Conservation (phyloP, 1,140 invertebrate species). For the Matsumurasca onukii region DNA sequence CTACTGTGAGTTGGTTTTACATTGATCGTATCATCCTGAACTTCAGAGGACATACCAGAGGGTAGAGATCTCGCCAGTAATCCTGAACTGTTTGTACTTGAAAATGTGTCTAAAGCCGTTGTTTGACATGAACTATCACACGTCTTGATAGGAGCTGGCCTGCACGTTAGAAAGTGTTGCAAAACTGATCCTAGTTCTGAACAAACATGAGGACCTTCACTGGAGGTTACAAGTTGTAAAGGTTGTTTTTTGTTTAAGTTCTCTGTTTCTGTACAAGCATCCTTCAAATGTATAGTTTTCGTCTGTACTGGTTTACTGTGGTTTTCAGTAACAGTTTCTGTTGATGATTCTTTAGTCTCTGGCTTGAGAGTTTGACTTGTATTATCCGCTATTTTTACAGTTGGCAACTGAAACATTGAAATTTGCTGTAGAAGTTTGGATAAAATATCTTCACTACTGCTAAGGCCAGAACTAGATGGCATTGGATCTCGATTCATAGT, state of each 20-base stretch:
- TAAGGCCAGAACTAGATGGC: too few relatives aligned
- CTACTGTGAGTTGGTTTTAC: not conserved
- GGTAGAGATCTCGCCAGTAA: too few relatives aligned
- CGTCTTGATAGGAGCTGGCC: not conserved
- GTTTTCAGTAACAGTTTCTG: not conserved
- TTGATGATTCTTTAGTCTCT: not conserved
- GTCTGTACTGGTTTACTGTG: not conserved
- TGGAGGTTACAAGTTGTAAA: not conserved
- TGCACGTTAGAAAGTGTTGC: slow-evolving; percentile 1
- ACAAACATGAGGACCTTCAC: not conserved
- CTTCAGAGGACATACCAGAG: not conserved
- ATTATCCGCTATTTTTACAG: not conserved
- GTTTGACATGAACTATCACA: not conserved
- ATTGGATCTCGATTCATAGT: too few relatives aligned
- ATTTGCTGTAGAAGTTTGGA: slow-evolving; percentile 3
- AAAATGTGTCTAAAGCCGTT: not conserved
- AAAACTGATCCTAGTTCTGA: not conserved
- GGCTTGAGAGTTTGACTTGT: not conserved
- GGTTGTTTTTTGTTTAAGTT: not conserved
- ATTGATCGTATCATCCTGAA: not conserved
- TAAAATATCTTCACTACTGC: not conserved
- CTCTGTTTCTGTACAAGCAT: slow-evolving; percentile 2
- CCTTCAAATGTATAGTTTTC: not conserved
- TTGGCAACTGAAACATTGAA: not conserved
- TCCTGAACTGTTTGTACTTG: not conserved